phyloP scores from a whole-genome alignment of 2,797 vertebrate genomes.

The Eptatretus atami region DNA sequence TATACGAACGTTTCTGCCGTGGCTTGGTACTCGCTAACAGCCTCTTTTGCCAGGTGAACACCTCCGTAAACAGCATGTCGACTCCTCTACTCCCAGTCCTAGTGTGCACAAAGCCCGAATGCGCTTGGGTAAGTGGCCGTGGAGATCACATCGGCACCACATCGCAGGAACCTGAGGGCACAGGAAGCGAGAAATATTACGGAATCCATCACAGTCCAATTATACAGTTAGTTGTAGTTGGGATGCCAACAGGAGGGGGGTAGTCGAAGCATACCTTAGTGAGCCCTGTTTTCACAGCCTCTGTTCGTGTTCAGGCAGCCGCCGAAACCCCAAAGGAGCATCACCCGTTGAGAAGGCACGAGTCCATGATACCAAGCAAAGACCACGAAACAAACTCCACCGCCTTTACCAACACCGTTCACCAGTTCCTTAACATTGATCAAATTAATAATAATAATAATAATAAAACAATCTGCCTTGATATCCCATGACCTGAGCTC shows the following conservation, averaged over 20 bases:
- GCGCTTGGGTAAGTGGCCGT: conserved; percentile 34
- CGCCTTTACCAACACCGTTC: conserved; percentile 5
- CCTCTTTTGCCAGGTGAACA: conserved; percentile 22
- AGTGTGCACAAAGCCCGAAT: conserved; percentile 24
- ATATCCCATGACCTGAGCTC: too few relatives aligned
- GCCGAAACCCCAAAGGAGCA: conserved; percentile 33
- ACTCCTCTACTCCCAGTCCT: conserved; percentile 14
- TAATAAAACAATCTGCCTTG: too few relatives aligned
- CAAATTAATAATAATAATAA: too few relatives aligned
- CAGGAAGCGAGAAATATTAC: neutral
- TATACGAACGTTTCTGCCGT: too few relatives aligned
- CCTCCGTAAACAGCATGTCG: conserved; percentile 22
- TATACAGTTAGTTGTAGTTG: neutral
- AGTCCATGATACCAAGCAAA: neutral
- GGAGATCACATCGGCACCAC: conserved; percentile 27
- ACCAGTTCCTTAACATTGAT: neutral
- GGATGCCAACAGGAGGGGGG: neutral
- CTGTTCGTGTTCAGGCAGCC: conserved; percentile 20
- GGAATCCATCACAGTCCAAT: too few relatives aligned
- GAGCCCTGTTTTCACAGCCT: conserved; percentile 22
- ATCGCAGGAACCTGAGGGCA: conserved; percentile 20
- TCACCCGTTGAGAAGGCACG: conserved; percentile 16
- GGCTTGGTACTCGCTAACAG: conserved; percentile 12
- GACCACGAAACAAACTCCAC: neutral
- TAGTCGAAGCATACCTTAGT: conserved; percentile 16